A percentile compares a stretch with the other conserved stretches of the same genome.
These are phyloP conservation scores for Silurus aristotelis DNA, from an alignment of 2,797 vertebrate genomes.

Conservation along the genomic window DNA sequence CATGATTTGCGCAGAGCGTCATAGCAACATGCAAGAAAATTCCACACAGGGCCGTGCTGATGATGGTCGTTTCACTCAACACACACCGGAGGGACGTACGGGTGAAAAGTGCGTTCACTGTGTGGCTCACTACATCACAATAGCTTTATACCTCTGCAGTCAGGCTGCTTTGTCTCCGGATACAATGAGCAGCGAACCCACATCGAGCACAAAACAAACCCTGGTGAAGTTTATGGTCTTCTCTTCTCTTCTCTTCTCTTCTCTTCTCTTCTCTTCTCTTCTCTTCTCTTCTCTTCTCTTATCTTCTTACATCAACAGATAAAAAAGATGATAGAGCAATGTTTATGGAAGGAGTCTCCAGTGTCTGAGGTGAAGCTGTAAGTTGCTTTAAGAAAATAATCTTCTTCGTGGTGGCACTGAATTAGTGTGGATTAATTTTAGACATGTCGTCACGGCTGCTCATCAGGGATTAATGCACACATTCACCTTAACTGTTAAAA, in stretches of 20 bases:
- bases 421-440: neutral
- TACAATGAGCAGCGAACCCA: conserved; percentile 68
- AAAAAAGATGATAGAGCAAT: too few relatives aligned
- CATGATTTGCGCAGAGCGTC: conserved; percentile 64
- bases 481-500: too few relatives aligned
- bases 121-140: conserved; percentile 81
- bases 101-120: conserved; percentile 76
- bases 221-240: conserved; percentile 68
- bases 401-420: too few relatives aligned
- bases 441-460: too few relatives aligned
- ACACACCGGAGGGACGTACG: conserved; percentile 53
- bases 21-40: conserved; percentile 61
- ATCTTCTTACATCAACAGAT: too few relatives aligned
- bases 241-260: neutral
- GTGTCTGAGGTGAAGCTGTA: neutral
- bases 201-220: conserved; percentile 70
- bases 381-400: neutral
- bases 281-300: neutral
- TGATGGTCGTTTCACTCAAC: conserved; percentile 59
- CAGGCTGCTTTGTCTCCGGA: conserved; percentile 74
- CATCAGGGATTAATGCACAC: too few relatives aligned
- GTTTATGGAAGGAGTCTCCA: conserved; percentile 1
- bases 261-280: too few relatives aligned
- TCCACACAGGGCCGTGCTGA: too few relatives aligned
- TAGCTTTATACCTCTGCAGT: conserved; percentile 75